phyloP scores from a whole-genome alignment of 2,113 vertebrate genomes.

The Ivindomyrus marchei region DNA sequence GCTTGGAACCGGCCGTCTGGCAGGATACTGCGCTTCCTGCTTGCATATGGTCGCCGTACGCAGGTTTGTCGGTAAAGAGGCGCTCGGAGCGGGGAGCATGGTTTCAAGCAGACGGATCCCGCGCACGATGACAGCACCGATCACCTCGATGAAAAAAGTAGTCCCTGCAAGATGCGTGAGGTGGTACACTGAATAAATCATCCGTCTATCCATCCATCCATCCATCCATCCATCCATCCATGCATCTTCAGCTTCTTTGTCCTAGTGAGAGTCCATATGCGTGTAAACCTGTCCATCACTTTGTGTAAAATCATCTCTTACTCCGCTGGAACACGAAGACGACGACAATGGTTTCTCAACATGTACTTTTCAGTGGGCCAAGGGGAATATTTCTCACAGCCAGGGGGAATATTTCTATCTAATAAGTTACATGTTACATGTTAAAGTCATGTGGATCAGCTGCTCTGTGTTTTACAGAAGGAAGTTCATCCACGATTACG shows the following conservation, averaged over 20 bases:
- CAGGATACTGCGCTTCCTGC: background rate
- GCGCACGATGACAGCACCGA: background rate
- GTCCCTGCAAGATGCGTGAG: background rate
- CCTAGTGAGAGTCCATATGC: background rate
- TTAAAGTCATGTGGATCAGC: background rate
- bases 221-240: background rate
- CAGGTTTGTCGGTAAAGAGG: background rate
- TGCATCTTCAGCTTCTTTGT: background rate
- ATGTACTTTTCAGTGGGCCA: background rate
- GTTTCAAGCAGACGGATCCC: background rate
- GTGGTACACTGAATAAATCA: background rate
- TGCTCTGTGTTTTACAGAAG: background rate
- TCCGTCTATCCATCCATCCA: background rate
- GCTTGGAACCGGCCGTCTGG: background rate
- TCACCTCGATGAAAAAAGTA: background rate
- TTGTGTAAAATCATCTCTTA: background rate
- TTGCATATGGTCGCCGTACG: background rate
- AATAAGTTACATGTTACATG: too few relatives aligned
- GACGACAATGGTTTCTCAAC: background rate
- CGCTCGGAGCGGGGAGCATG: background rate
- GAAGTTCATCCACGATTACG: background rate
- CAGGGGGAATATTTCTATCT: background rate
- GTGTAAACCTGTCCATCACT: background rate
- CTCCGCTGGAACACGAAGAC: background rate
- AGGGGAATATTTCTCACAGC: too few relatives aligned